phyloP scores from a whole-genome alignment of 2,113 vertebrate species.

The Silurus asotus region DNA sequence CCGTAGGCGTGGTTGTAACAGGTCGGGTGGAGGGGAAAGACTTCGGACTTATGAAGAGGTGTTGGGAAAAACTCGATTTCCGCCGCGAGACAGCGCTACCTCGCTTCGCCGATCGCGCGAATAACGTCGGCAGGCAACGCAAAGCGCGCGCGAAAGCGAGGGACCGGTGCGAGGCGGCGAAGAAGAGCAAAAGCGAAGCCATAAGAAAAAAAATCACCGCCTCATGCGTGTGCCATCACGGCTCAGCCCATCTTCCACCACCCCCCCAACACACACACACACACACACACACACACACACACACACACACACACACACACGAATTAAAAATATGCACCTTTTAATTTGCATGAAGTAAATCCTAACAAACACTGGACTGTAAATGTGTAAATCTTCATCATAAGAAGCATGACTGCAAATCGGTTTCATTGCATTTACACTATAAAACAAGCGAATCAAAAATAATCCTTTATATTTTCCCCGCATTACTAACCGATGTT shows the following conservation, averaged over 20 bases:
- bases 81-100: conserved; percentile 84
- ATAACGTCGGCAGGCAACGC: conserved; percentile 87
- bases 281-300: no score
- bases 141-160: conserved; percentile 74
- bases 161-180: conserved; percentile 60
- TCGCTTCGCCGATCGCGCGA: conserved; percentile 80
- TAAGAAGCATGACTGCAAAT: not conserved
- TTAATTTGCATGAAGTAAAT: conserved; percentile 22
- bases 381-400: not conserved
- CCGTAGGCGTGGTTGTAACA: conserved; percentile 98
- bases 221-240: conserved; percentile 44
- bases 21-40: conserved; percentile 94
- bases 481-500: not conserved
- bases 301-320: no score
- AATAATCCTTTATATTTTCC: not conserved
- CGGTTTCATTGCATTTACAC: not conserved
- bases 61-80: conserved; percentile 91
- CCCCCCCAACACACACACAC: no score
- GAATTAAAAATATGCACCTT: not conserved
- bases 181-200: conserved; percentile 38
- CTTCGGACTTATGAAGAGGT: conserved; percentile 98
- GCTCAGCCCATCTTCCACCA: not conserved
- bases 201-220: conserved; percentile 37
- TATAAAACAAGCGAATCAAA: not conserved
- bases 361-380: not conserved